Conservation (phyloP, 2,888 invertebrate genomes). For the Athrips mouffetella region DNA sequence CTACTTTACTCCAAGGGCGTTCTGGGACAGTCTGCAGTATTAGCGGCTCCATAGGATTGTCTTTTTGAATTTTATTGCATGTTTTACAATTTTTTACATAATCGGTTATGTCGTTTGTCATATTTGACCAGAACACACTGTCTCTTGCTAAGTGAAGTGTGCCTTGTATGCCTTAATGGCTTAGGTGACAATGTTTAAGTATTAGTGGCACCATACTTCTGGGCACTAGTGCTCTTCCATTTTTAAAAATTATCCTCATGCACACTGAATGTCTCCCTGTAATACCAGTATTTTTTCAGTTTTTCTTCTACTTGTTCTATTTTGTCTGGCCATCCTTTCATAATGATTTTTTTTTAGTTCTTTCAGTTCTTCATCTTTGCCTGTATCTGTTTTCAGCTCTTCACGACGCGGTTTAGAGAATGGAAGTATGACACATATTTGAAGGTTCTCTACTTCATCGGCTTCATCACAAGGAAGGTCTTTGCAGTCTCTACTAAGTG, state of each 20-base stretch:
- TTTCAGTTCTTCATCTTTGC: conserved; percentile 5
- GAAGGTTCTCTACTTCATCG: not conserved
- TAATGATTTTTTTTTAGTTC: conserved; percentile 1
- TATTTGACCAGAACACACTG: no score
- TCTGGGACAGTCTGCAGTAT: conserved; percentile 8
- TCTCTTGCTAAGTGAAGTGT: conserved; percentile 7
- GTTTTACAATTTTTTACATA: conserved; percentile 2
- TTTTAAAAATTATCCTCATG: conserved; percentile 13
- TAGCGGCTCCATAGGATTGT: conserved; percentile 12
- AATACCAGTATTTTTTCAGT: conserved; percentile 18
- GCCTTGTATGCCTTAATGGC: conserved; percentile 12
- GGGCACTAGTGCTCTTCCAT: conserved; percentile 13
- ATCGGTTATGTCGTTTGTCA: conserved; percentile 1
- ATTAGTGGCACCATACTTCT: conserved; percentile 7
- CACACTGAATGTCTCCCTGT: conserved; percentile 16
- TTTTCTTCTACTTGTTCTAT: conserved; percentile 9
- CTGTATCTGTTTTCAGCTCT: conserved; percentile 5
- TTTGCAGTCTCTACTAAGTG: conserved; percentile 23
- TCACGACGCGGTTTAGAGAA: conserved; percentile 1
- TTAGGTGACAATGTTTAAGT: conserved; percentile 3
- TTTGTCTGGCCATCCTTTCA: conserved; percentile 16
- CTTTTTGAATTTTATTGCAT: conserved; percentile 12
- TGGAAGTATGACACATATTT: conserved; percentile 7
- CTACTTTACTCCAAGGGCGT: conserved; percentile 16
- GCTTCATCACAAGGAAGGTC: not conserved